phyloP scores from a whole-genome alignment of 2,113 vertebrate genomes.

The Charadrius vociferus region DNA sequence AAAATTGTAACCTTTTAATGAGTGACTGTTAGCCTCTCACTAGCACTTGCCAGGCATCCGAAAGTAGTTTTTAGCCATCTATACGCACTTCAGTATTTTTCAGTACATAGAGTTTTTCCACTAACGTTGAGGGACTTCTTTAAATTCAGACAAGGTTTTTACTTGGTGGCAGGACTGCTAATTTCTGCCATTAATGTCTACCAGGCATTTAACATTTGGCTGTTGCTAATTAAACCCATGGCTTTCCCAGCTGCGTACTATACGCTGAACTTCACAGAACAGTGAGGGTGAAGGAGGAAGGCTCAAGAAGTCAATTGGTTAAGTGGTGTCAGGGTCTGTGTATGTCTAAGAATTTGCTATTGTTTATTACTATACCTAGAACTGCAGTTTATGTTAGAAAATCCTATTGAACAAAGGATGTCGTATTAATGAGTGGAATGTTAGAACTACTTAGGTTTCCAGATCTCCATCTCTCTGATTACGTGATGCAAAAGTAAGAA shows the following conservation, averaged over 20 bases:
- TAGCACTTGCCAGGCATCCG: not conserved
- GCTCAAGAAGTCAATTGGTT: not conserved
- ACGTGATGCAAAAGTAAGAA: not conserved
- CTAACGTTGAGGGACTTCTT: not conserved
- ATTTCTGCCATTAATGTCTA: not conserved
- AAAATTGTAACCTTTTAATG: constrained; percentile 55
- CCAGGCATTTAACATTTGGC: not conserved
- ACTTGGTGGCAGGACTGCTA: not conserved
- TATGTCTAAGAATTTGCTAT: not conserved
- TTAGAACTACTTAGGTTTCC: not conserved
- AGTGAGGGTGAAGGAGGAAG: not conserved
- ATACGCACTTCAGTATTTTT: not conserved
- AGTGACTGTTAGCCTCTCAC: not conserved
- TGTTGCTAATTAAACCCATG: not conserved
- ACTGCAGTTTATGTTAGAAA: not conserved
- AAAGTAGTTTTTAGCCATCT: not conserved
- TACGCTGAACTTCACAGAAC: not conserved
- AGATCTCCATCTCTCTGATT: not conserved
- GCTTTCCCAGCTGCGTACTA: not conserved
- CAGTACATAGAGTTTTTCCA: constrained; percentile 15
- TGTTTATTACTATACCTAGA: not conserved
- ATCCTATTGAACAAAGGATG: not conserved
- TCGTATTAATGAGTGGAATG: not conserved
- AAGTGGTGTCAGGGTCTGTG: not conserved
- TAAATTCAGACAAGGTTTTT: not conserved